Conservation (phyloP, 2,113 vertebrate species). For the Trichechus manatus region DNA sequence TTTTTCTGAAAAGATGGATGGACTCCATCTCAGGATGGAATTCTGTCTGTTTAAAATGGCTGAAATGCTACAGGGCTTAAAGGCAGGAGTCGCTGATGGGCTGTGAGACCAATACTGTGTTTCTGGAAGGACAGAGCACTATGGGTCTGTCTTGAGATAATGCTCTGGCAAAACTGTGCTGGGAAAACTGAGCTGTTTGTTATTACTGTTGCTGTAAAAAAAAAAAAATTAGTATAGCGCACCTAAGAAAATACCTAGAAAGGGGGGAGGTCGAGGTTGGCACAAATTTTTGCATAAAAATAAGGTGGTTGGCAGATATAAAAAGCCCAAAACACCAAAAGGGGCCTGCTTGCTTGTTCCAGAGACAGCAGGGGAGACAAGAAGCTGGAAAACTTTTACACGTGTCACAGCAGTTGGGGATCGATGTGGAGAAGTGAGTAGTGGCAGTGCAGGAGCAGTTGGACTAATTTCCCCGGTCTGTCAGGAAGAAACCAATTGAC, state of each 20-base stretch:
- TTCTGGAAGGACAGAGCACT: background rate
- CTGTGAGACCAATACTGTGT: background rate
- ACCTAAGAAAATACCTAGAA: too few relatives aligned
- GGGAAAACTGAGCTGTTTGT: background rate
- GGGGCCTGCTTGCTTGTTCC: slow-evolving; percentile 12
- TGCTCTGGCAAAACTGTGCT: background rate
- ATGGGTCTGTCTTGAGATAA: background rate
- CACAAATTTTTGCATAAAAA: too few relatives aligned
- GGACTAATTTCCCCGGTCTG: background rate
- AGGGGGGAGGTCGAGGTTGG: too few relatives aligned
- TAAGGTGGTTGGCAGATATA: background rate
- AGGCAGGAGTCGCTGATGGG: background rate
- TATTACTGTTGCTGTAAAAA: background rate
- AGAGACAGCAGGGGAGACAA: slow-evolving; percentile 8
- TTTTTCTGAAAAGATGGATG: slow-evolving; percentile 3
- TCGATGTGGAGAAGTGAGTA: background rate
- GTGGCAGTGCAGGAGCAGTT: too few relatives aligned
- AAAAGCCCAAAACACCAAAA: slow-evolving; percentile 40
- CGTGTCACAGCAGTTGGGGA: background rate
- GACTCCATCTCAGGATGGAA: background rate
- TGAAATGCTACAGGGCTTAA: background rate
- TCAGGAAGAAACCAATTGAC: too few relatives aligned
- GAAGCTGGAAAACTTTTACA: background rate
- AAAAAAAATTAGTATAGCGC: too few relatives aligned
- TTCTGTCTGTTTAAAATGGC: background rate